Evolutionary conservation across 2,113 vertebrate species (phyloP).

Genomic region (Pongo pygmaeus): DNA sequence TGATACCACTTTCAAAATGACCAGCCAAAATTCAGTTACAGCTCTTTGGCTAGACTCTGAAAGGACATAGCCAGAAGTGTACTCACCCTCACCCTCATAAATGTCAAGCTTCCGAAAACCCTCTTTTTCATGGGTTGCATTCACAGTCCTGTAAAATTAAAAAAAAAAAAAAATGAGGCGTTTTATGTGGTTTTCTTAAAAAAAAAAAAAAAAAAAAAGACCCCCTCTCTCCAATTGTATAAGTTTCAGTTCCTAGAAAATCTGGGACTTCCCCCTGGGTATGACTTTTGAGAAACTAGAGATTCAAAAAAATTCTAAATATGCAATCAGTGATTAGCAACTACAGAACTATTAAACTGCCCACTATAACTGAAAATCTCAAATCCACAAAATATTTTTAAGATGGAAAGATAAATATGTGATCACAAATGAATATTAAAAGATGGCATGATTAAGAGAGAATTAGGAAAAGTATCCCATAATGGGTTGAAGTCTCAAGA

Average conservation of each 20-base stretch:
- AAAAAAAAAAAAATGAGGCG: not conserved
- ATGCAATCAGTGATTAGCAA: not conserved
- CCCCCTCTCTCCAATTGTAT: not conserved
- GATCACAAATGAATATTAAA: not conserved
- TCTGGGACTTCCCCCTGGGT: not conserved
- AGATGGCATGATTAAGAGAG: not conserved
- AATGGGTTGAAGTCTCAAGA: not conserved
- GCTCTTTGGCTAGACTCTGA: not conserved
- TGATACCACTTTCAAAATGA: not conserved
- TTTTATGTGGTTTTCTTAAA: not conserved
- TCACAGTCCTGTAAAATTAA: not conserved
- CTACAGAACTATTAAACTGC: not conserved
- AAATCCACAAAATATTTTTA: constrained; percentile 11
- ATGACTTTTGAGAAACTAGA: not conserved
- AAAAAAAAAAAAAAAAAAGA: not conserved
- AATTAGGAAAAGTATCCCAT: not conserved
- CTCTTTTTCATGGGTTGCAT: not conserved
- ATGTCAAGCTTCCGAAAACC: not conserved
- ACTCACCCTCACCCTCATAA: not conserved
- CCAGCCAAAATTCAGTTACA: not conserved
- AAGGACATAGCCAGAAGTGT: not conserved
- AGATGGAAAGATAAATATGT: not conserved
- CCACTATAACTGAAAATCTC: not conserved
- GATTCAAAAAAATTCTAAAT: not conserved
- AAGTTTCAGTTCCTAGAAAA: not conserved